These are phyloP conservation scores for Sebastes goodei DNA, from an alignment of 2,797 vertebrate genomes.

Conservation along the genomic window DNA sequence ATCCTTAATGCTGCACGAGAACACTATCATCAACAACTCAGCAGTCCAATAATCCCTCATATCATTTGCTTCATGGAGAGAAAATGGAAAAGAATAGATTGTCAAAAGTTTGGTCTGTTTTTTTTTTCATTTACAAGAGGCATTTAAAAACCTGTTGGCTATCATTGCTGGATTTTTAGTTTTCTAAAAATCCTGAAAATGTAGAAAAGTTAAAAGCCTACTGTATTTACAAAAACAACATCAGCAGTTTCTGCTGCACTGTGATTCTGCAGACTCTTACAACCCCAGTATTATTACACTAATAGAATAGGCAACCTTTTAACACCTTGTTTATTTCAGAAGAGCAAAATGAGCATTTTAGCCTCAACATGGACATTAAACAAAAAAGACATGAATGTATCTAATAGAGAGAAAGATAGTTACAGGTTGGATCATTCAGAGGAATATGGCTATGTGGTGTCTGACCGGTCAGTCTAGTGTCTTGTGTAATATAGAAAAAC, in stretches of 20 bases:
- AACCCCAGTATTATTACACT: neutral
- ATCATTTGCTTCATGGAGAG: neutral
- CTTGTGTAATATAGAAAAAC: neutral
- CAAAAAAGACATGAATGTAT: neutral
- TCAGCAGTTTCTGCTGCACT: neutral
- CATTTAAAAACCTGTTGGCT: neutral
- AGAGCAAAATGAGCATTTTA: neutral
- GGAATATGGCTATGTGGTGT: neutral
- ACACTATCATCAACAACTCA: conserved; percentile 28
- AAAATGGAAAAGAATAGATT: neutral
- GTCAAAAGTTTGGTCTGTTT: neutral
- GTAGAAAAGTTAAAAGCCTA: neutral
- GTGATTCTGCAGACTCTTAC: neutral
- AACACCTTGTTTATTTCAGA: neutral
- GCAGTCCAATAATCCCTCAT: conserved; percentile 11
- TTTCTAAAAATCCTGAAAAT: conserved; percentile 4
- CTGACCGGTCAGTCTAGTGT: neutral
- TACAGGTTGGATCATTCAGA: neutral
- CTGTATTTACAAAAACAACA: neutral
- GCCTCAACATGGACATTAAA: neutral
- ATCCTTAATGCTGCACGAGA: conserved; percentile 61
- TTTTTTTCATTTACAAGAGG: neutral
- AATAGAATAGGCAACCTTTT: neutral
- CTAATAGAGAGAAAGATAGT: neutral
- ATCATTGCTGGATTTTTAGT: neutral